Evolutionary conservation across 1,140 invertebrate species (phyloP), one percentile per base, ranked within the genome.

Genomic region (Trialeurodes vaporariorum): DNA sequence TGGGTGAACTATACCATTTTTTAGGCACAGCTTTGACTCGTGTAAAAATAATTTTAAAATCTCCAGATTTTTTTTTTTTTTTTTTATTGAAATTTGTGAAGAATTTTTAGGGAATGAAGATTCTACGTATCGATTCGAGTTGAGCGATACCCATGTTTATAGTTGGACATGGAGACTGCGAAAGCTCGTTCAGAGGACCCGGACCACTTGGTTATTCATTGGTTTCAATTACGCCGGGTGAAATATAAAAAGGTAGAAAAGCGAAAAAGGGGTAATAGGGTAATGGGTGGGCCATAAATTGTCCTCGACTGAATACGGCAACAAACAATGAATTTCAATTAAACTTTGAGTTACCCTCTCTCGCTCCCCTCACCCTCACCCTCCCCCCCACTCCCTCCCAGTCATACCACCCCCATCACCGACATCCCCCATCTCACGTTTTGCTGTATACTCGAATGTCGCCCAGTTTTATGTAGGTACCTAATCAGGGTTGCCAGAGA

Each of bases 291-390:
- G 5, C 34, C 34, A 49, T 49, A 49, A 49, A 49, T 49, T 49
- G 34, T 49, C 34, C 34, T 49, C 34, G 34, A 49, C 34, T 49
- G 34, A 49, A 49, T 49, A 49, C 34, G 34, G 34, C 34, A 49
- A 49, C 34, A 49, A 49, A 49, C 34, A 49, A 49, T 49, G 34
- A 49, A 49, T 49, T 49, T 49, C 34, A 49, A 49, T 49, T 49
- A 49, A 49, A 49, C 34, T 49, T 49, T 49, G 34, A 49, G 34
- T 49, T 49, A 17, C 34, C 34, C 34, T 17, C 34, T 5, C 34
- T 17, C 17, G 5, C 34, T 49, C 34, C 34, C 17, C 34, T 17
- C 34, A 5, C 17, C 17, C 17, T 5, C 34, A 17, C 17, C 17
- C 5, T 49, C 5, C 17, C 17, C 5, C 17, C 5, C 34, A 49